Base-by-base conservation (phyloP, 2,113 vertebrate species). In the Poecile atricapillus region DNA sequence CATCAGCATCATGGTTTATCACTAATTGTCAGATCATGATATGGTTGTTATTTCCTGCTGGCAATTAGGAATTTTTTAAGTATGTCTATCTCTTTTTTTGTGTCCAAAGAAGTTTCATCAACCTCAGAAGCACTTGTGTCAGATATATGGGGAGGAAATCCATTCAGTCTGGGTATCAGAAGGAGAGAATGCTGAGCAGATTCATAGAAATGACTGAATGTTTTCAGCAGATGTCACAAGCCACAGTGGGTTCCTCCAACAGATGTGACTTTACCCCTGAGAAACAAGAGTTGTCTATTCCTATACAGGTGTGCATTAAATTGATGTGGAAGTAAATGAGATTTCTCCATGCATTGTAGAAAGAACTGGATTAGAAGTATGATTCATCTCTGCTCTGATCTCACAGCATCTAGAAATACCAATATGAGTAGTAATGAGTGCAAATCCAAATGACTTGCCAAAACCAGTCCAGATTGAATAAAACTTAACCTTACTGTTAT, bases 21-120 rank as follows among this genome's bases (percentile, higher is more conserved):
- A 35, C 15, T 83, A 68, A 31, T 49, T 81, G 62, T 46, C 56
- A 85, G 47, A 78, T 88, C 84, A 83, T 90, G 85, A 81, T 96
- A 73, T 63, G 59, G 25, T 39, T 87, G 53, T 67, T 87, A 94
- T 95, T 96, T 93, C 85, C 82, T 88, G 25, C 39, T 80, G 90
- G 65, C 1, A 1, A 82, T 65, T 58, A 44, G 56, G 87, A 93
- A 97, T 96, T 93, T 93, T 97, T 86, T 96, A 95, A 95, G 31
- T 33, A 44, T 90, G 80, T 63, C 78, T 94, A 71, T 94, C 84
- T 85, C 94, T 79, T 92, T 88, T 63, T 87, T 92, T 76, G 60
- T 79, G 56, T 96, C 93, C 96, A 94, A n/a, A 77, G 47, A 86
- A 79, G 70, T 94, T 96, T 94, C 88, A 94, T 94, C 76, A 64